Evolutionary conservation across 2,113 vertebrate species (phyloP), one percentile per base, ranked within the genome.

Genomic region (Rousettus leschenaultii): DNA sequence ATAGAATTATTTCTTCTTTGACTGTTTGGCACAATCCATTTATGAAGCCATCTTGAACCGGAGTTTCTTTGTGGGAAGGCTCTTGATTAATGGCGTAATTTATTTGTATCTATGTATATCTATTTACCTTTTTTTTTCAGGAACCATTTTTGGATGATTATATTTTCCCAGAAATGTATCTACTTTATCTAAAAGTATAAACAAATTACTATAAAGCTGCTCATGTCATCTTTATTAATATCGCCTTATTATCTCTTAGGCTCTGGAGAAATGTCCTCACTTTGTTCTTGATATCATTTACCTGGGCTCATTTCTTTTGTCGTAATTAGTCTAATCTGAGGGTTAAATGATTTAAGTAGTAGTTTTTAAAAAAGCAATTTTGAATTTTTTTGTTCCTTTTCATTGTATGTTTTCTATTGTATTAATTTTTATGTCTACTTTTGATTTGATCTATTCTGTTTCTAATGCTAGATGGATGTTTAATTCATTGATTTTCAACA

Each of bases 51-150:
- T 91, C 66, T 89, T 61, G 83, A 93, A 88, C n/a, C 93, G 18
- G 33, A 53, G 35, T 95, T 83, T 61, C 57, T 80, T 91, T 95
- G 45, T 55, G 12, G 48, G 33, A 86, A 96, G 5, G 35, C 16
- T 92, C 95, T 92, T 95, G 83, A 95, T 91, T 86, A 97, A 95
- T 88, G 40, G 80, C 79, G 92, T 94, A 89, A 89, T 95, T 95
- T 97, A 18, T 78, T 94, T 86, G n/a, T 65, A 28, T 86, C 9
- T 89, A n/a, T 38, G 10, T 91, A 40, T 35, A 59, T 61, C 11
- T 89, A 53, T 66, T 93, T 80, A 94, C 15, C 6, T 85, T 91
- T 86, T 84, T 30, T 61, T 63, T 91, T 95, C 57, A 86, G 28
- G 7, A 89, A 40, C 93, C 38, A 91, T 35, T 78, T 83, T 94